Base-by-base conservation (phyloP, 1,140 invertebrate genomes). In the Aplysia californica region DNA sequence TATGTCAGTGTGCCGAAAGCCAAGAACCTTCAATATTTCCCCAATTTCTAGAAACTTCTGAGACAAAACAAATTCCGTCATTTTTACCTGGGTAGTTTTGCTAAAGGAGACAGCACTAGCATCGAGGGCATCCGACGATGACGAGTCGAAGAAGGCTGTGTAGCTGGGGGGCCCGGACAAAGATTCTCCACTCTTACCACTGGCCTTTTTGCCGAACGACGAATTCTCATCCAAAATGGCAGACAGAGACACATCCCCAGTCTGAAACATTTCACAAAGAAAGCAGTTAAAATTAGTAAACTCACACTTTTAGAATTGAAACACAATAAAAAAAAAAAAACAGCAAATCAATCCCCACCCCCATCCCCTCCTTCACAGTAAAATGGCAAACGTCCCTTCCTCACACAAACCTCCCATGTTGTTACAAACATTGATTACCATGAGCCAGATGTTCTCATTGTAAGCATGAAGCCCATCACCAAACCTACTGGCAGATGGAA, bases 141-240 rank as follows among this genome's bases (percentile, higher is more conserved):
- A 33, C 6, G 23, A 33, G 10, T 61, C 56, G 64, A 61, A 64
- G 26, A 41, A 44, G 18, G 23, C 66, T 41, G 66, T 26, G 50
- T 68, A 68, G 39, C 39, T 44, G 10, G 39, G 6, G 18, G 39
- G 39, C 50, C 3, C 1, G 23, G 39, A 41, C 6, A 41, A 26
- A n/a, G 66, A 20, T 68, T 68, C 50, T 26, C 31, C 38, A 33
- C 20, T 26, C 39, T 38, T 35, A 38, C 35, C 64, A 15, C 26
- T 66, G 4, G 26, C 33, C 26, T 29, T 61, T 36, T 38, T 21
- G 29, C 41, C 39, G 29, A 73, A 59, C 23, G 70, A 58, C 1
- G 70, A 73, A 2, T 6, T 15, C 36, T 73, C 70, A 29, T 58
- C 70, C 55, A 73, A 41, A 20, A 73, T 58, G 15, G 70, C 35